phyloP scores from a whole-genome alignment of 2,797 vertebrate genomes.

The Ctenopoma multispine region DNA sequence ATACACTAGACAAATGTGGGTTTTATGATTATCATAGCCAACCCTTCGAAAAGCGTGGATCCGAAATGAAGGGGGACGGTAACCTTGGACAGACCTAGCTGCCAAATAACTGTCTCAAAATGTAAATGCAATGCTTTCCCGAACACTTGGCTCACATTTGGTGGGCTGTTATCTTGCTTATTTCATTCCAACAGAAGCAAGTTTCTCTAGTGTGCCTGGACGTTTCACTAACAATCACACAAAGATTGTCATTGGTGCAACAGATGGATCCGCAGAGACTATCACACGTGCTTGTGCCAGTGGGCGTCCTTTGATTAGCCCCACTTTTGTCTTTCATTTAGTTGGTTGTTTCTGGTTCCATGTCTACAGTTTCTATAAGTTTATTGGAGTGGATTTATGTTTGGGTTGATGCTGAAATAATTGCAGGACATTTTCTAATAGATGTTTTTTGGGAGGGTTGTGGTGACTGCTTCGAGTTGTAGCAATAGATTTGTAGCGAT shows the following conservation, averaged over 20 bases:
- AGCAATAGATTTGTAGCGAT: too few relatives aligned
- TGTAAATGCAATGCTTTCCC: constrained; percentile 15
- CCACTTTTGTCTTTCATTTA: constrained; percentile 45
- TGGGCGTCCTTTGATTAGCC: constrained; percentile 55
- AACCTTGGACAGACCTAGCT: neutral
- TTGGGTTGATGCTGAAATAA: too few relatives aligned
- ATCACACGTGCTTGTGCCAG: constrained; percentile 49
- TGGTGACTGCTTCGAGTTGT: too few relatives aligned
- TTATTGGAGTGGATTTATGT: constrained; percentile 15
- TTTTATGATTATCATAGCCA: neutral
- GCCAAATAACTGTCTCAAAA: neutral
- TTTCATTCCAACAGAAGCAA: constrained; percentile 45
- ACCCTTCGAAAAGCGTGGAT: neutral
- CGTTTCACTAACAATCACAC: constrained; percentile 61
- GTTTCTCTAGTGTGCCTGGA: constrained; percentile 27
- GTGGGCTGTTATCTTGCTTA: constrained; percentile 34
- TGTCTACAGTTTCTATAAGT: constrained; percentile 17
- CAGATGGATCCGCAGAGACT: constrained; percentile 66
- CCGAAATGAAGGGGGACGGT: neutral
- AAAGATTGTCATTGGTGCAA: constrained; percentile 52
- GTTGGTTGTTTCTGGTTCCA: constrained; percentile 3
- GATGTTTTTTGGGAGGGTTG: too few relatives aligned
- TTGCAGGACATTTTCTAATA: too few relatives aligned
- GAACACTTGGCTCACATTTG: constrained; percentile 39
- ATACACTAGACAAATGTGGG: neutral